These are phyloP conservation scores for Oncopeltus fasciatus DNA, from an alignment of 1,140 invertebrate species.

Conservation along the genomic window DNA sequence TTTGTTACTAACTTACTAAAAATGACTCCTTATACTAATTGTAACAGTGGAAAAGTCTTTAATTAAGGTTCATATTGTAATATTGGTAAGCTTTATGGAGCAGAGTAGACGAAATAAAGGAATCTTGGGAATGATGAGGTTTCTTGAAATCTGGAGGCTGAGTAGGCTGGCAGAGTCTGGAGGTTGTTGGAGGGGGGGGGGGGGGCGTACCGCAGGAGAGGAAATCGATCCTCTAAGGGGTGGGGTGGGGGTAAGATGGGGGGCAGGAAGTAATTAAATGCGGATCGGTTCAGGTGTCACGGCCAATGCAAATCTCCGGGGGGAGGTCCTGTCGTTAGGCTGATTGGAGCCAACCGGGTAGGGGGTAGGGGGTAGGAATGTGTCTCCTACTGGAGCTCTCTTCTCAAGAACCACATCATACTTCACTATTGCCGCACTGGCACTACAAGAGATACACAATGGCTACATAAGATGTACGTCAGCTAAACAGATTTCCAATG, in stretches of 20 bases:
- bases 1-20: too few species aligned
- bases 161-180: too few species aligned
- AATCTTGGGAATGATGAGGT: too few species aligned
- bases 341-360: not conserved
- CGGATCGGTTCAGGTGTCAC: constrained; percentile 1
- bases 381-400: not conserved
- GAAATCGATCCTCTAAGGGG: too few species aligned
- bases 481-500: not conserved
- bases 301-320: not conserved
- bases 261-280: constrained; percentile 3
- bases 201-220: not conserved
- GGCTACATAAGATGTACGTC: not conserved
- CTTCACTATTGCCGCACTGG: not conserved
- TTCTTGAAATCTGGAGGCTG: too few species aligned
- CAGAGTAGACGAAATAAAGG: too few species aligned
- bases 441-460: not conserved
- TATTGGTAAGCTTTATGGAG: too few species aligned
- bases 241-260: too few species aligned
- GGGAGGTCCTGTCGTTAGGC: not conserved
- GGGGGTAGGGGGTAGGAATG: not conserved
- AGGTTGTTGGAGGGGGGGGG: not conserved
- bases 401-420: not conserved
- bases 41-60: too few species aligned
- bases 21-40: too few species aligned
- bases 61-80: too few species aligned